Conservation (phyloP, 2,113 vertebrate species). For the Prunella himalayana region DNA sequence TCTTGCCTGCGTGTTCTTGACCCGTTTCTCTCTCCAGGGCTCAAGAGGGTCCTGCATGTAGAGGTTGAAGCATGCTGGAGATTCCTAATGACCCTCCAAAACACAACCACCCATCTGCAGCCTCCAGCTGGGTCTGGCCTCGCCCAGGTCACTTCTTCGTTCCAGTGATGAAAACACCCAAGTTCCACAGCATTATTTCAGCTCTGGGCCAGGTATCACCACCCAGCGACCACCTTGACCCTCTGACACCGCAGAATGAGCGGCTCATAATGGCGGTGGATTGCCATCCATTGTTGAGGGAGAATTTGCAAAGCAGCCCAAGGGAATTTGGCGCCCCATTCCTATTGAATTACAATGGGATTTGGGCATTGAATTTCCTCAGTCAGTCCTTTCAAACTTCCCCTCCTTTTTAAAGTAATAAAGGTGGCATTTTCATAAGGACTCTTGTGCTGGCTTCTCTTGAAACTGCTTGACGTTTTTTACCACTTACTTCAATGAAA, state of each 20-base stretch:
- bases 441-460: background rate
- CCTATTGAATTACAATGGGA: slow-evolving; percentile 53
- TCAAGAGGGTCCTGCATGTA: background rate
- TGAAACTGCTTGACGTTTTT: background rate
- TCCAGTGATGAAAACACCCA: background rate
- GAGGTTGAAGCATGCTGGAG: background rate
- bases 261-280: background rate
- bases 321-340: slow-evolving; percentile 30
- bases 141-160: background rate
- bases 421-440: slow-evolving; percentile 3
- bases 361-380: slow-evolving; percentile 27
- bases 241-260: background rate
- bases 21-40: background rate
- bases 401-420: slow-evolving; percentile 22
- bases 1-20: background rate
- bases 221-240: background rate
- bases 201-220: background rate
- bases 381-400: slow-evolving; percentile 25
- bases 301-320: slow-evolving; percentile 43
- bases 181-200: background rate
- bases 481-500: background rate
- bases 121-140: background rate
- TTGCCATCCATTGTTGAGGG: slow-evolving; percentile 19
- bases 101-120: background rate
- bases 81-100: background rate